These are phyloP conservation scores for Battus philenor DNA, from an alignment of 1,140 invertebrate species.

Conservation along the genomic window DNA sequence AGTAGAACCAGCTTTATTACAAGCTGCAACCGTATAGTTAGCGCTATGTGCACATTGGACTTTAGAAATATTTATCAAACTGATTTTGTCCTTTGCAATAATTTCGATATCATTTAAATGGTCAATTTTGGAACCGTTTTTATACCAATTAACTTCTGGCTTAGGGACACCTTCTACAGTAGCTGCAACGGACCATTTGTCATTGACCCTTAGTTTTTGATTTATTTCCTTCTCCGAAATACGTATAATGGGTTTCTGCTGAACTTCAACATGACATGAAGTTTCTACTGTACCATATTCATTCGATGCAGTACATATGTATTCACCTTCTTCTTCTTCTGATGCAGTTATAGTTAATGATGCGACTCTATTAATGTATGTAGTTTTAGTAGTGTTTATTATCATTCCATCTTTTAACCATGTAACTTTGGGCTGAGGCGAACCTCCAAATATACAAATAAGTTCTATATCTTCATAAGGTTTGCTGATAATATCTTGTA, in stretches of 20 bases:
- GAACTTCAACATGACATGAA: conserved; percentile 79
- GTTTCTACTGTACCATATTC: conserved; percentile 84
- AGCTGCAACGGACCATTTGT: conserved; percentile 79
- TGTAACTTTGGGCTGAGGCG: conserved; percentile 87
- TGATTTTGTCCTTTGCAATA: conserved; percentile 76
- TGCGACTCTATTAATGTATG: conserved; percentile 85
- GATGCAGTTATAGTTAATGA: conserved; percentile 83
- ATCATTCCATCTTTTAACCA: conserved; percentile 83
- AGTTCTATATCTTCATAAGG: conserved; percentile 80
- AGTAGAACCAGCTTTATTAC: conserved; percentile 82
- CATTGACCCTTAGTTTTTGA: conserved; percentile 79
- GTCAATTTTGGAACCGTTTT: conserved; percentile 77
- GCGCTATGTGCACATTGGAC: conserved; percentile 79
- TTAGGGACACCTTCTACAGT: conserved; percentile 80
- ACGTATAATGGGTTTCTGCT: conserved; percentile 80
- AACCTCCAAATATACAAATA: conserved; percentile 86
- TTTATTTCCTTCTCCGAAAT: conserved; percentile 78
- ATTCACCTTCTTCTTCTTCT: conserved; percentile 79
- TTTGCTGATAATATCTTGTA: conserved; percentile 78
- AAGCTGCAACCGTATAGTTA: conserved; percentile 80
- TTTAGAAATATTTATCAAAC: conserved; percentile 79
- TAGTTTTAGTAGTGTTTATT: conserved; percentile 76
- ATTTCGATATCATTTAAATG: conserved; percentile 74
- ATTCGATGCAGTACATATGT: conserved; percentile 85
- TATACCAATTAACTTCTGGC: conserved; percentile 81